Base-by-base conservation (phyloP, 2,888 invertebrate species). In the Drosophila paucipuncta region DNA sequence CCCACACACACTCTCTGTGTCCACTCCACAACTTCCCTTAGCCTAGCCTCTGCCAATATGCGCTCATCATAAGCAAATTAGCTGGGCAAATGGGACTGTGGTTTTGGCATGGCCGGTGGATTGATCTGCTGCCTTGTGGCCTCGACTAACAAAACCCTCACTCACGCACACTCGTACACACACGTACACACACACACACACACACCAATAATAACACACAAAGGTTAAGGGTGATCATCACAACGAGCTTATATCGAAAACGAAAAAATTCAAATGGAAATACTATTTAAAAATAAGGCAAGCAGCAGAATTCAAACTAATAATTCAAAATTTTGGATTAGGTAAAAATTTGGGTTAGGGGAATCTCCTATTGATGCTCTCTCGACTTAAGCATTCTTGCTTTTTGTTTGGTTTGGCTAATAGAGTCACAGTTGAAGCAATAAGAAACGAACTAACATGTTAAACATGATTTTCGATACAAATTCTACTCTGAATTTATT, bases 151-250 rank as follows among this genome's bases (percentile, higher is more conserved):
- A 74, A 60, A 59, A 57, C 41, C 31, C 31, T 4, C 43, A 41
- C 41, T 2, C 16, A 11, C 35, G 49, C 6, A 60, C 13, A 41
- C 41, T 1, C 16, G n/a, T n/a, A n/a, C n/a, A 7, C 49, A 60
- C 11, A 60, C 9, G 0, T 9, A 1, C 55, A 37, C 37, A 50
- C 37, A 13, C n/a, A 52, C 9, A n/a, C 13, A 35, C 30, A 37
- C 31, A 54, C 31, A 55, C 9, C 54, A 41, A 22, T 22, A 16
- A 41, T 16, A 30, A 22, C 16, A n/a, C 30, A 41, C 30, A 65
- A 83, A 86, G 71, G 73, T 72, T 63, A 86, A 78, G 78, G 83
- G 63, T 80, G 37, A 28, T 49, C 60, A 63, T 37, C 57, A 61
- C 60, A 63, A 78, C 62, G 71, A 78, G 69, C 68, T 69, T 68